Evolutionary conservation across 2,797 vertebrate genomes (phyloP), one percentile per base, ranked within the genome.

Genomic region (Sarcophilus harrisii): DNA sequence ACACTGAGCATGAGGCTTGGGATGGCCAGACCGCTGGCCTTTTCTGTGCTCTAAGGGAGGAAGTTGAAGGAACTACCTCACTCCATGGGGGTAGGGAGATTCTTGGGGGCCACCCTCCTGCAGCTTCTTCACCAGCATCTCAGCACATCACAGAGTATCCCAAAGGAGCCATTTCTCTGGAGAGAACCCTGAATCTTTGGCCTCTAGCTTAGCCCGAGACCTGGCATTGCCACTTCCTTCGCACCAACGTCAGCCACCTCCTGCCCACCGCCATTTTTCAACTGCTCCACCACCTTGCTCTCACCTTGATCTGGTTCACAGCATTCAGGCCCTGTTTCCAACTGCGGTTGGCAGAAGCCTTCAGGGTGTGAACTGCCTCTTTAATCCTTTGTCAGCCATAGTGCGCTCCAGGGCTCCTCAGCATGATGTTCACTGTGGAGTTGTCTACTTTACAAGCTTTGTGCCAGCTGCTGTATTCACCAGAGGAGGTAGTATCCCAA

Each of bases 381-480:
- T 99, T 98, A 96, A 99, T 99, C 49, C 99, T 99, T 98, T 99
- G 99, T 1, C 99, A 98, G 58, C 99, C 99, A 98, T 99, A 99
- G 94, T 99, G 97, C 1, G 99, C 99, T 1, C 99, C 99, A 97
- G 99, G 62, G 96, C 99, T 99, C 94, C 99, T 99, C 54, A 99
- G 98, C 0, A 99, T 99, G 1, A 99, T 99, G 95, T 99, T 99
- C 97, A 99, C 99, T 0, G 99, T 99, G 21, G 99, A 99, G 97
- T 99, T 99, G 99, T 99, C 99, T 92, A 99, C 99, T 96, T 99
- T 99, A 97, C 99, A 99, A 97, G 99, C 99, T 95, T 99, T 99
- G 92, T 99, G 99, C 99, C 99, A 99, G 98, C 99, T 99, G 6
- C 99, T 99, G 4, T 99, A 99, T 96, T 99, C 99, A 8, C 99